Evolutionary conservation across 2,888 invertebrate genomes (phyloP).

Genomic region (Sesia apiformis): DNA sequence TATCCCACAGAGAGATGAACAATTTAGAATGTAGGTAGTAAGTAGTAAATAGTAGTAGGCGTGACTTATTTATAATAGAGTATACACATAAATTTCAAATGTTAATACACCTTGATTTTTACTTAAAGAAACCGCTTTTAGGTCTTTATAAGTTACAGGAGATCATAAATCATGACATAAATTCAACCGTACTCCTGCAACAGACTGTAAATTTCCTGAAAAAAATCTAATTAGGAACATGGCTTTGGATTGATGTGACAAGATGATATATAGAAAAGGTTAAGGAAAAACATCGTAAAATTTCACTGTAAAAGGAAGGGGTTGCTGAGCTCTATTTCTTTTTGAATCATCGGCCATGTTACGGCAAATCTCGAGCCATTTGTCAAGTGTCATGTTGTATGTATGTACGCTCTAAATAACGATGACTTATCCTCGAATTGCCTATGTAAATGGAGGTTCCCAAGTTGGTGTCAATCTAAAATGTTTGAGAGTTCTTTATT

Average conservation of each 20-base stretch:
- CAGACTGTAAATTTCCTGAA: not conserved
- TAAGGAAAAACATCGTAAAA: constrained; percentile 3
- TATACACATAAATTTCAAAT: no score
- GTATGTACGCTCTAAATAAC: constrained; percentile 1
- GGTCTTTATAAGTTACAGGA: no score
- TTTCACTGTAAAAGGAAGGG: constrained; percentile 11
- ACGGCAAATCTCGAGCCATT: constrained; percentile 27
- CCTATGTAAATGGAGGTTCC: constrained; percentile 1
- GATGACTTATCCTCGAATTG: constrained; percentile 1
- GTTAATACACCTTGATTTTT: no score
- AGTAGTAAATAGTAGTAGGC: no score
- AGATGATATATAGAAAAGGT: not conserved
- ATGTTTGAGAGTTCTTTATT: no score
- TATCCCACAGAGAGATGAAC: no score
- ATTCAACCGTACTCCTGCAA: no score
- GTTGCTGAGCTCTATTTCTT: constrained; percentile 16
- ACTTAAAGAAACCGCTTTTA: no score
- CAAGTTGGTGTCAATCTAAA: not conserved
- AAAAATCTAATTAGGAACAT: not conserved
- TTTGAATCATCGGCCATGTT: constrained; percentile 34
- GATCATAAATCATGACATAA: no score
- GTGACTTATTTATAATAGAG: no score
- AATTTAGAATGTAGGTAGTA: no score
- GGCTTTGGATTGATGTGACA: not conserved
- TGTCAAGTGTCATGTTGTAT: constrained; percentile 25